Evolutionary conservation across 2,797 vertebrate genomes (phyloP).

Genomic region (Phylloscopus collybita): DNA sequence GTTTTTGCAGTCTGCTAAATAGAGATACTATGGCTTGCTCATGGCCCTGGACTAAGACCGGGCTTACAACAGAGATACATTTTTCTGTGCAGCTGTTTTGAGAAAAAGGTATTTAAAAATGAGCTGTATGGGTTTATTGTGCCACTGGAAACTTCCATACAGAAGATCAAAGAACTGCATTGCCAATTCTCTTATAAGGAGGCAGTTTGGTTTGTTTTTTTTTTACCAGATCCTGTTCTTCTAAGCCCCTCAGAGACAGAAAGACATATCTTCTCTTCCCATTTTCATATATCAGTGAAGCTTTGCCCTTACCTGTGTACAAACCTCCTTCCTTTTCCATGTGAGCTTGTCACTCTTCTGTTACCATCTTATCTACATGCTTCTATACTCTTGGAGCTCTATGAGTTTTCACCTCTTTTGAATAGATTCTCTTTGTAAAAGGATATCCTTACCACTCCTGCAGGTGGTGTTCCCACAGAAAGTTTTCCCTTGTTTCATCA

Average conservation of each 20-base stretch:
- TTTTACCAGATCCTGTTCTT: neutral
- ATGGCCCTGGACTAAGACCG: too few species aligned
- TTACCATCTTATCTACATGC: neutral
- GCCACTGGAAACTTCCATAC: neutral
- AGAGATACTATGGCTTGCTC: neutral
- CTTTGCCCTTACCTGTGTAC: neutral
- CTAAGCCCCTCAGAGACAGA: neutral
- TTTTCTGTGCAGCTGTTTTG: neutral
- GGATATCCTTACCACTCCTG: neutral
- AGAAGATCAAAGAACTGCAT: neutral
- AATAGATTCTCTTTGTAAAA: neutral
- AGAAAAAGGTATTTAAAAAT: neutral
- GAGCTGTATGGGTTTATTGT: neutral
- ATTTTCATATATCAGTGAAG: neutral
- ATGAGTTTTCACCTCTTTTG: neutral
- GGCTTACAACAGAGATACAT: neutral
- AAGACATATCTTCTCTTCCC: rapidly evolving
- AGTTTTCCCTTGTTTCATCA: neutral
- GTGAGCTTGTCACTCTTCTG: neutral
- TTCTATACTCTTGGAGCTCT: neutral
- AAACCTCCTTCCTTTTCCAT: neutral
- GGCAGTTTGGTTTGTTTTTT: neutral
- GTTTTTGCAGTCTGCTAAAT: neutral
- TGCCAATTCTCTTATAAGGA: neutral
- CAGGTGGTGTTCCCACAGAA: neutral